A percentile compares a stretch with the other conserved stretches of the same genome.
Conservation (phyloP, 2,113 vertebrate genomes). For the Channa maculata region DNA sequence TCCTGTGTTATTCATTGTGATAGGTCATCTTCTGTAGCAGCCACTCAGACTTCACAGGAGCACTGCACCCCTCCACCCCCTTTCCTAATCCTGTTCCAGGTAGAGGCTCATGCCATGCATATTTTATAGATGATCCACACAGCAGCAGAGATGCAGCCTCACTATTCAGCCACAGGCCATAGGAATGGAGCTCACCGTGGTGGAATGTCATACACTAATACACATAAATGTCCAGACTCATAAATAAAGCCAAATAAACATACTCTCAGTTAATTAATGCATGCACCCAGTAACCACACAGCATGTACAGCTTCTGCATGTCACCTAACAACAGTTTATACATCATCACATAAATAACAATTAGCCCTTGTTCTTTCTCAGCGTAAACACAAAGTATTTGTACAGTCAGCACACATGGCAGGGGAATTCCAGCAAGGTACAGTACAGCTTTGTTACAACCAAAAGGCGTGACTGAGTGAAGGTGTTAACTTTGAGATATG, state of each 20-base stretch:
- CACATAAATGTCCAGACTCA: slow-evolving; percentile 3
- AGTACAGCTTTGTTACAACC: not conserved
- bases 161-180: slow-evolving; percentile 50
- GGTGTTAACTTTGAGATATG: not conserved
- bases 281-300: slow-evolving; percentile 17
- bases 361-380: slow-evolving; percentile 49
- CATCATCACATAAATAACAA: slow-evolving; percentile 53
- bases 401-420: slow-evolving; percentile 41
- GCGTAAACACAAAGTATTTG: slow-evolving; percentile 42
- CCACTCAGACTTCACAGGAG: slow-evolving; percentile 48
- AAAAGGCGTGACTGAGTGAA: not conserved
- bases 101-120: slow-evolving; percentile 71
- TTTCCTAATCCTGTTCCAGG: slow-evolving; percentile 24
- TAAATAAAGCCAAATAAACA: slow-evolving; percentile 57
- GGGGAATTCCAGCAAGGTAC: slow-evolving; percentile 25
- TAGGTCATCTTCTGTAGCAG: slow-evolving; percentile 43
- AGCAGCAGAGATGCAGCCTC: slow-evolving; percentile 33
- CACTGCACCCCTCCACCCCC: not conserved
- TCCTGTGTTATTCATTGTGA: slow-evolving; percentile 53
- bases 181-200: slow-evolving; percentile 9
- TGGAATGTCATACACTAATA: slow-evolving; percentile 37
- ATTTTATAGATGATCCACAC: slow-evolving; percentile 69
- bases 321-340: slow-evolving; percentile 6
- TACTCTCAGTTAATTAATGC: not conserved
- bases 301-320: slow-evolving; percentile 15